Base-by-base conservation (phyloP, 2,797 vertebrate genomes). In the Chelonia mydas region DNA sequence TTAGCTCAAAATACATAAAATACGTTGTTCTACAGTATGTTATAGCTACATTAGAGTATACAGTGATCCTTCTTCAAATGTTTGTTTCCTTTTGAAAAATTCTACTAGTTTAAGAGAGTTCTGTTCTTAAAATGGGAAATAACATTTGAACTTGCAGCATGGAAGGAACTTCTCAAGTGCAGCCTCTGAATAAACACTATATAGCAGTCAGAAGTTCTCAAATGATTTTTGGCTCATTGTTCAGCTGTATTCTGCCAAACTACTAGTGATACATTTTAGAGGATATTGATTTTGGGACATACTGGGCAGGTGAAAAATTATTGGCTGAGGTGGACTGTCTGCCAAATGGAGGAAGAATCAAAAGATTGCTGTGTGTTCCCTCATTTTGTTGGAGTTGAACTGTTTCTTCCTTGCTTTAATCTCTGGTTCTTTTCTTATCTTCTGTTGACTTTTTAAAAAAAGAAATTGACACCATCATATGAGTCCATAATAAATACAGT, bases 401-500 rank as follows among this genome's bases (percentile, higher is more conserved):
- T 23, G 83, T 89, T 33, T 33, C 0, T 80, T 94, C 84, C 27
- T 76, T 72, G 5, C 33, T 51, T 80, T 83, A 81, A 68, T 47
- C 5, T 59, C 55, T 7, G 7, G 25, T 41, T 21, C 80, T 12
- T 91, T 86, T 74, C 27, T 27, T 77, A 17, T 49, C 25, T 77
- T 3, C 0, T 92, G 31, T 23, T 85, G 17, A 93, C n/a, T 25
- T 86, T 94, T 79, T n/a, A 41, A 25, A n/a, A 68, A 72, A 72
- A 72, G 7, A 86, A 37, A 76, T 68, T 55, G 19, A 37, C 89
- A 17, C 3, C 1, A 2, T 61, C 79, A 31, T 33, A 17, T 78
- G 92, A 94, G 88, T 94, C 90, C 10, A 0, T 90, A 96, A 88
- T 94, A 72, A 72, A 72, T 94, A 88, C 27, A 90, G 80, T 74